phyloP scores from a whole-genome alignment of 1,140 invertebrate genomes.

The Lucilia sericata region DNA sequence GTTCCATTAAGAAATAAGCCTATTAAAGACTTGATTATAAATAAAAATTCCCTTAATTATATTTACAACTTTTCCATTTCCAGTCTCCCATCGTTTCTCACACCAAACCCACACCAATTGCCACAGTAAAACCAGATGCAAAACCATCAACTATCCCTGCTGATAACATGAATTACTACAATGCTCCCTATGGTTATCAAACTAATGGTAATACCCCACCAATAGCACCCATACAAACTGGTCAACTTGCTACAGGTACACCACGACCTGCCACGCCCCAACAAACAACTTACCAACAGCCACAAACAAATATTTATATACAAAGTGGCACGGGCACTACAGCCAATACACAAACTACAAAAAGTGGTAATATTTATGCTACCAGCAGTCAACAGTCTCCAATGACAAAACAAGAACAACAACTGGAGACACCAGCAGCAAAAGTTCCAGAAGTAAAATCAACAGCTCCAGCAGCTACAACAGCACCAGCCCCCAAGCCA shows the following conservation, averaged over 20 bases:
- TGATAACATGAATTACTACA: slow-evolving; percentile 53
- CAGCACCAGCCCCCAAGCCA: slow-evolving; percentile 37
- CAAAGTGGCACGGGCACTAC: slow-evolving; percentile 59
- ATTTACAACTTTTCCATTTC: background rate
- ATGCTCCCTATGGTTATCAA: slow-evolving; percentile 62
- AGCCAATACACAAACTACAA: slow-evolving; percentile 62
- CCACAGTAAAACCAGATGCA: background rate
- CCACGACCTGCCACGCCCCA: slow-evolving; percentile 34
- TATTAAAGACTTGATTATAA: no score
- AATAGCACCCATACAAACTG: slow-evolving; percentile 38
- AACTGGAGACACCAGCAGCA: background rate
- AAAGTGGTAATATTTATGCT: slow-evolving; percentile 60
- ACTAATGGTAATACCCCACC: slow-evolving; percentile 46
- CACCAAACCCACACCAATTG: slow-evolving; percentile 52
- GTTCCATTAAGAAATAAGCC: no score
- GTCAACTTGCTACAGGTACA: slow-evolving; percentile 27
- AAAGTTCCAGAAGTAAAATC: slow-evolving; percentile 44
- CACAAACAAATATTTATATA: slow-evolving; percentile 58
- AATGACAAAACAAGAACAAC: no score
- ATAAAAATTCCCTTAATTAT: no score
- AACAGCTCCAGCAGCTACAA: background rate
- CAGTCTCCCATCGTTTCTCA: slow-evolving; percentile 63
- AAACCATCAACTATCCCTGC: background rate
- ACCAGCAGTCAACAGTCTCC: slow-evolving; percentile 47
- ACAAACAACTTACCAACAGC: slow-evolving; percentile 33